These are phyloP conservation scores for Casuarius casuarius DNA, from an alignment of 2,113 vertebrate species.

Conservation along the genomic window DNA sequence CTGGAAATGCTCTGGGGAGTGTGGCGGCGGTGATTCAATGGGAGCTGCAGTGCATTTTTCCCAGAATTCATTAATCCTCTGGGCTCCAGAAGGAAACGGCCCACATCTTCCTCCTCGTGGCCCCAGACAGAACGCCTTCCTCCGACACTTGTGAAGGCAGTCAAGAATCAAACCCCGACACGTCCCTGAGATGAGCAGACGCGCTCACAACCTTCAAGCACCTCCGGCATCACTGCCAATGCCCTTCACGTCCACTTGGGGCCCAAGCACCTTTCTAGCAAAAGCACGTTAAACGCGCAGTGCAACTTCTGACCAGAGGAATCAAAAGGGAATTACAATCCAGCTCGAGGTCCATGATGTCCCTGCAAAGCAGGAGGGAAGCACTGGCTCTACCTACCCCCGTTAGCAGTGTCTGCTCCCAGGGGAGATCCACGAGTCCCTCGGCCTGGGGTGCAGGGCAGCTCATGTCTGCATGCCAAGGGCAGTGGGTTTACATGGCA, in stretches of 20 bases:
- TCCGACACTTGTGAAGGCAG: background rate
- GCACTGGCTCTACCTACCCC: background rate
- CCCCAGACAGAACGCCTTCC: background rate
- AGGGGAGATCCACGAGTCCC: too few species aligned
- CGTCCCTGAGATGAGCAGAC: background rate
- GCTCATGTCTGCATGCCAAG: background rate
- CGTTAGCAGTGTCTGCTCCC: too few species aligned
- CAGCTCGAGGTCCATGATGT: background rate
- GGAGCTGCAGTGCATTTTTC: background rate
- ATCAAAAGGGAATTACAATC: background rate
- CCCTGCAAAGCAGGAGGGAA: background rate
- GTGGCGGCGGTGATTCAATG: background rate
- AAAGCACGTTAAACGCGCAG: background rate
- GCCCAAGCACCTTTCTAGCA: too few species aligned
- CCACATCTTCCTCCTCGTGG: background rate
- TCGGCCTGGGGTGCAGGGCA: background rate
- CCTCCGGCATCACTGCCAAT: background rate
- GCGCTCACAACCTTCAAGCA: background rate
- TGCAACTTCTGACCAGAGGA: background rate
- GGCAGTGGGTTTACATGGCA: accelerated
- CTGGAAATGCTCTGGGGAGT: background rate
- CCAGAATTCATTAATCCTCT: background rate
- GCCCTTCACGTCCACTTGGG: background rate
- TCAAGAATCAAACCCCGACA: background rate
- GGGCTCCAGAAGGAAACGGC: background rate